Percentiles rank a stretch among this genome's conserved stretches.
These are phyloP conservation scores for Clavelina lepadiformis DNA, from an alignment of 23 tunicate species.

Conservation along the genomic window DNA sequence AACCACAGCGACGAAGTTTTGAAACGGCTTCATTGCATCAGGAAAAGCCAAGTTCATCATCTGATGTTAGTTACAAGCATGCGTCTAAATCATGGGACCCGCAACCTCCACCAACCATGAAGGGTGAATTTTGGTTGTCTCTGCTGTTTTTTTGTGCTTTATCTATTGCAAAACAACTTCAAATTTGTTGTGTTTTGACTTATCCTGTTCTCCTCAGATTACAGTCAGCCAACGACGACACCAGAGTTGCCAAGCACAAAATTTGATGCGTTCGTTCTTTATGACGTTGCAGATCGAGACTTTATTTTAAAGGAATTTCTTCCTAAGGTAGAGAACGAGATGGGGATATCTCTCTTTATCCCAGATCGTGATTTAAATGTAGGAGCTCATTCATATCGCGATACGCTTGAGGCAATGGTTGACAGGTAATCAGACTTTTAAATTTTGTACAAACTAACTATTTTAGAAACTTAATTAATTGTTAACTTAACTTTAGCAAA, in stretches of 20 bases:
- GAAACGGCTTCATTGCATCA: not conserved
- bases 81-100: not conserved
- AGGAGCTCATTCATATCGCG: conserved; percentile 44
- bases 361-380: conserved; percentile 67
- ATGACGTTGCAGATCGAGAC: conserved; percentile 71
- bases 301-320: conserved; percentile 67
- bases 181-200: too few species aligned
- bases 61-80: too few species aligned
- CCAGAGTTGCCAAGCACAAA: not conserved
- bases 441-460: not conserved
- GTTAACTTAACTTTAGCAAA: not conserved
- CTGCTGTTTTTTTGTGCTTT: too few species aligned
- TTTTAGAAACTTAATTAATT: not conserved
- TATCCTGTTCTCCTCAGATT: too few species aligned
- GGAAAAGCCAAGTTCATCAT: not conserved
- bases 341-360: conserved; percentile 43
- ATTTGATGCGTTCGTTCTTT: conserved; percentile 79
- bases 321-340: conserved; percentile 67
- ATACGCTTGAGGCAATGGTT: conserved; percentile 51
- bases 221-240: not conserved
- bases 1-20: too few species aligned
- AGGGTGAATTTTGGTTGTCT: too few species aligned
- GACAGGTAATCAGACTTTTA: too few species aligned
- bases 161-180: too few species aligned
- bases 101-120: not conserved